Percentiles rank a stretch among this genome's conserved stretches.
phyloP scores from a whole-genome alignment of 2,113 vertebrate genomes.

The Myiopsitta monachus region DNA sequence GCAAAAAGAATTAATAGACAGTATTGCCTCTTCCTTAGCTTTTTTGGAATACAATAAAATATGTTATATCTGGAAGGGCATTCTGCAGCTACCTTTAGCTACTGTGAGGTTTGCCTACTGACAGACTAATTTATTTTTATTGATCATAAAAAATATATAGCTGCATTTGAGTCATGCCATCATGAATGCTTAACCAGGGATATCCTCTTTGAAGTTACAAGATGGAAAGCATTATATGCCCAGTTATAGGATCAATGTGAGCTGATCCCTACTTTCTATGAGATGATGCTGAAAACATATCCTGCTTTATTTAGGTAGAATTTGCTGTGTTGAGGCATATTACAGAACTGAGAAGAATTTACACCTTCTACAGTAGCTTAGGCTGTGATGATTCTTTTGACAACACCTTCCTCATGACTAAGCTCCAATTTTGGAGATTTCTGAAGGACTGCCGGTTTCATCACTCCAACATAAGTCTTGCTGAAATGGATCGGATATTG shows the following conservation, averaged over 20 bases:
- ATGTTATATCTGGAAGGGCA: not conserved
- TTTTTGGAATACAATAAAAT: not conserved
- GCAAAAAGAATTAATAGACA: not conserved
- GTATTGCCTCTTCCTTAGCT: not conserved
- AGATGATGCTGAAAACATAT: not conserved
- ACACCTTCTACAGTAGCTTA: conserved; percentile 86
- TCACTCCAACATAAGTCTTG: conserved; percentile 74
- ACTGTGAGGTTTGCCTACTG: not conserved
- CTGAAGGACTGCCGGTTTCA: conserved; percentile 89
- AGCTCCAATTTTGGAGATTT: conserved; percentile 88
- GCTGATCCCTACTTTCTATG: not conserved
- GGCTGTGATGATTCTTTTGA: conserved; percentile 72
- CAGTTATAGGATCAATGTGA: not conserved
- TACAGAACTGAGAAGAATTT: conserved; percentile 78
- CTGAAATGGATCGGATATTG: conserved; percentile 78
- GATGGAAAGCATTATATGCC: not conserved
- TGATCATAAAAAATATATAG: not conserved
- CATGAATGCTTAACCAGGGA: not conserved
- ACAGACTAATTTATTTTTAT: not conserved
- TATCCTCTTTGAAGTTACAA: not conserved
- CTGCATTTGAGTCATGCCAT: not conserved
- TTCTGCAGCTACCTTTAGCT: not conserved
- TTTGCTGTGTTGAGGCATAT: conserved; percentile 77
- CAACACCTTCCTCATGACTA: conserved; percentile 79
- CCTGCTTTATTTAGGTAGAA: conserved; percentile 76